Conservation (phyloP, 2,888 invertebrate species). For the Ormyrus pomaceus region DNA sequence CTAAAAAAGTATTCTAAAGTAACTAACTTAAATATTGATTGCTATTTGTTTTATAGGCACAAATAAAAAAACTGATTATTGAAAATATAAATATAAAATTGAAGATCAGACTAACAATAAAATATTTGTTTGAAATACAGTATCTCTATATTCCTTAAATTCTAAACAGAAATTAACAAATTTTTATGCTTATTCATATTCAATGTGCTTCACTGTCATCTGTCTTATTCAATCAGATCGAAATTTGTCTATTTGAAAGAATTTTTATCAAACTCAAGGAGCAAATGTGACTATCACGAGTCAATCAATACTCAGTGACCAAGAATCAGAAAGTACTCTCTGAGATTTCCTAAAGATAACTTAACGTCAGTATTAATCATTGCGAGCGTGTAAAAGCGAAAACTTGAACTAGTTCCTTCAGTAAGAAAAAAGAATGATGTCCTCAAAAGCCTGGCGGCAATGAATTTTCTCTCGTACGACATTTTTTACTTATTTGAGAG, state of each 20-base stretch:
- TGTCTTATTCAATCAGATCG: not conserved
- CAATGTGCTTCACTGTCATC: too few species aligned
- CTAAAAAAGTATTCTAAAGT: conserved; percentile 12
- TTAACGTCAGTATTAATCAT: conserved; percentile 20
- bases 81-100: not conserved
- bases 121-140: too few species aligned
- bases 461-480: not conserved
- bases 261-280: conserved; percentile 22
- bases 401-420: conserved; percentile 4
- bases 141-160: too few species aligned
- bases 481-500: conserved; percentile 15
- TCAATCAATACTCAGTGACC: conserved; percentile 42
- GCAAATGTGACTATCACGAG: conserved; percentile 1
- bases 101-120: too few species aligned
- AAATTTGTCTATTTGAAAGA: not conserved
- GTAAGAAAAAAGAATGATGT: not conserved
- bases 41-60: not conserved
- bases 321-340: not conserved
- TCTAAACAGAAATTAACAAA: too few species aligned
- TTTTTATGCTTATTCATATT: too few species aligned
- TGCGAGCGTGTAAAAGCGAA: not conserved
- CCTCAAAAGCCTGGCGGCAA: conserved; percentile 16
- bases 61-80: not conserved
- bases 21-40: conserved; percentile 22
- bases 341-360: not conserved